Percentiles rank a stretch among this genome's conserved stretches.
These are phyloP conservation scores for Microtus ochrogaster DNA, from an alignment of 2,113 vertebrate genomes.

Conservation along the genomic window DNA sequence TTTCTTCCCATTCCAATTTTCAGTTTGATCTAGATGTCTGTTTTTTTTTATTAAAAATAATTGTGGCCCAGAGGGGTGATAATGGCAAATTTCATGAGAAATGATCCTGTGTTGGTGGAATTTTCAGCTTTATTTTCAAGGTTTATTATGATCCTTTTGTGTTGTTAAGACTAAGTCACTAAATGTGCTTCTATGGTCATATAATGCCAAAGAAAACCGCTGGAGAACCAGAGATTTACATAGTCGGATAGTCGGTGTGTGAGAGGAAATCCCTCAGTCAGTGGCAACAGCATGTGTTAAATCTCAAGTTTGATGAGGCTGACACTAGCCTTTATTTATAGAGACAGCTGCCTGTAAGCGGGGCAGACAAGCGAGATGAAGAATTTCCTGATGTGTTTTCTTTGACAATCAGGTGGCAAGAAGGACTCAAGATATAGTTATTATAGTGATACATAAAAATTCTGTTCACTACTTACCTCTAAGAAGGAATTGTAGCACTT, in stretches of 20 bases:
- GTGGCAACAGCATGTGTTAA: slow-evolving; percentile 71
- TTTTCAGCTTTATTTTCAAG: slow-evolving; percentile 66
- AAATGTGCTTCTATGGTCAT: slow-evolving; percentile 70
- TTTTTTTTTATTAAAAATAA: background rate
- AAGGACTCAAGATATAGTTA: slow-evolving; percentile 39
- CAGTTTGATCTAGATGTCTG: slow-evolving; percentile 41
- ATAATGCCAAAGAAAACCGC: slow-evolving; percentile 63
- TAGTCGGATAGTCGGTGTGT: background rate
- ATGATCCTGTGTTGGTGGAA: slow-evolving; percentile 40
- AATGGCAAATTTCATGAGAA: slow-evolving; percentile 66
- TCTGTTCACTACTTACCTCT: background rate
- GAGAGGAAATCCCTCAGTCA: slow-evolving; percentile 76
- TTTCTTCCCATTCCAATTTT: slow-evolving; percentile 15
- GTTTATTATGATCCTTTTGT: slow-evolving; percentile 63
- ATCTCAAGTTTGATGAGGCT: slow-evolving; percentile 74
- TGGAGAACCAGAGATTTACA: slow-evolving; percentile 66
- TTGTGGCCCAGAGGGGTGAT: background rate
- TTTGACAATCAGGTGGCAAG: slow-evolving; percentile 48
- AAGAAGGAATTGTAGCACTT: background rate
- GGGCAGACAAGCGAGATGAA: slow-evolving; percentile 71
- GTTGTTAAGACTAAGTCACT: slow-evolving; percentile 59
- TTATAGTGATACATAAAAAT: slow-evolving; percentile 51
- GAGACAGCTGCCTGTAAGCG: slow-evolving; percentile 71
- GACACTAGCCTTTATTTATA: slow-evolving; percentile 75
- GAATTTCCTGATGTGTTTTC: slow-evolving; percentile 70